Conservation (phyloP, 2,888 invertebrate genomes). For the Parnassius mnemosyne region DNA sequence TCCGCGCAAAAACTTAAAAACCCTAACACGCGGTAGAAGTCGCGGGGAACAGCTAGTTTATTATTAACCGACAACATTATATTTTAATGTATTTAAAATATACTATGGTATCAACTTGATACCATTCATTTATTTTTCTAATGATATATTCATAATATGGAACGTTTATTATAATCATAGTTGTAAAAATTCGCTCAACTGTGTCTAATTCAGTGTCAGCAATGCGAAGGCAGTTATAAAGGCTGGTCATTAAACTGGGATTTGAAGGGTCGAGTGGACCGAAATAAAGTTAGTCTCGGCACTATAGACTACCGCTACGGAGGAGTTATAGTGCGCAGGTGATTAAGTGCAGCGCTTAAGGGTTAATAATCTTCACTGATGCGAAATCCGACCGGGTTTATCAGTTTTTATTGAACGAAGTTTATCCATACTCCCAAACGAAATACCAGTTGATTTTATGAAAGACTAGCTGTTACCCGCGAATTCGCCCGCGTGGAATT, state of each 20-base stretch:
- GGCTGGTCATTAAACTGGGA: slow-evolving; percentile 76
- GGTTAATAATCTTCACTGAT: slow-evolving; percentile 52
- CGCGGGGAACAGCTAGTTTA: no score
- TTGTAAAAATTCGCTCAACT: neutral
- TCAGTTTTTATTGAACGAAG: slow-evolving; percentile 21
- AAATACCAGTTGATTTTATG: no score
- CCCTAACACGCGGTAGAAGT: no score
- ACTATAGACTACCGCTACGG: slow-evolving; percentile 41
- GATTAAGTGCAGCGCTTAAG: slow-evolving; percentile 53
- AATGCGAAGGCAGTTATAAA: slow-evolving; percentile 39
- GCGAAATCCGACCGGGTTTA: slow-evolving; percentile 27
- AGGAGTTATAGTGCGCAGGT: slow-evolving; percentile 55
- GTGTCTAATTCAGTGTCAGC: slow-evolving; percentile 33
- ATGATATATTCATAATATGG: no score
- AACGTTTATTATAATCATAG: no score
- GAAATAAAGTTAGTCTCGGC: slow-evolving; percentile 70
- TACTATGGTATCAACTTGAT: no score
- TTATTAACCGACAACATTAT: no score
- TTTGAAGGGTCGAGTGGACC: slow-evolving; percentile 73
- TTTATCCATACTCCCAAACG: slow-evolving; percentile 7
- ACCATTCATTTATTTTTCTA: no score
- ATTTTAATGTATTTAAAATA: no score
- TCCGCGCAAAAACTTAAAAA: no score
- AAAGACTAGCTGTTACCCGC: no score
- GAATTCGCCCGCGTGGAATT: no score